These are phyloP conservation scores for Mus musculus DNA, from an alignment of 2,113 vertebrate species.

Conservation along the genomic window DNA sequence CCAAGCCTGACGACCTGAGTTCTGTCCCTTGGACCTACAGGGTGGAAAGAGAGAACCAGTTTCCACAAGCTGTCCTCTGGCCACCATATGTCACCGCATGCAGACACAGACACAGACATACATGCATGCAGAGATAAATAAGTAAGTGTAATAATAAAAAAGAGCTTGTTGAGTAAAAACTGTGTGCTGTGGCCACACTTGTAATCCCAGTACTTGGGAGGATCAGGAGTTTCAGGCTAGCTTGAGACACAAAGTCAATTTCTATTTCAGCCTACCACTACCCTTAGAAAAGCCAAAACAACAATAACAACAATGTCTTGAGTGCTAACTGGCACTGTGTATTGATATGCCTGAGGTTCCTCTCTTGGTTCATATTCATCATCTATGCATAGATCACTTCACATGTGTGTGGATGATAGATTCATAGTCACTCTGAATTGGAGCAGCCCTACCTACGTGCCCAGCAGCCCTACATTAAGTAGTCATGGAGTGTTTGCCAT, in stretches of 20 bases:
- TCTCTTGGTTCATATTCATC: not conserved
- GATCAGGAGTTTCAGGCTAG: not conserved
- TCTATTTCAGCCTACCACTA: not conserved
- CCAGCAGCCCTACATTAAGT: not conserved
- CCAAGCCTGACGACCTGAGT: not conserved
- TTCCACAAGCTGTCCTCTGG: not conserved
- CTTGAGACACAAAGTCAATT: not conserved
- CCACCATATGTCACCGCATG: not conserved
- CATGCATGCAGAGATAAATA: not conserved
- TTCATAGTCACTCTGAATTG: not conserved
- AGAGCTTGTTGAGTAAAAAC: not conserved
- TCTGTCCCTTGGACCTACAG: not conserved
- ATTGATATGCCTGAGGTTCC: not conserved
- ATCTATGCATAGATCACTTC: not conserved
- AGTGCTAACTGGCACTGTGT: not conserved
- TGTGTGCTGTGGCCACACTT: not conserved
- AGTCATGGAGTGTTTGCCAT: not conserved
- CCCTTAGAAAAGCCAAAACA: not conserved
- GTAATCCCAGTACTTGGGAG: not conserved
- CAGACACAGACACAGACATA: not conserved
- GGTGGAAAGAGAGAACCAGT: not conserved
- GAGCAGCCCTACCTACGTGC: constrained; percentile 6
- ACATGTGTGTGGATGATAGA: not conserved
- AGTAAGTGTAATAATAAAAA: not conserved
- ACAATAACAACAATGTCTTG: not conserved